Conservation (phyloP, 2,797 vertebrate genomes). For the Manis crassicaudata region DNA sequence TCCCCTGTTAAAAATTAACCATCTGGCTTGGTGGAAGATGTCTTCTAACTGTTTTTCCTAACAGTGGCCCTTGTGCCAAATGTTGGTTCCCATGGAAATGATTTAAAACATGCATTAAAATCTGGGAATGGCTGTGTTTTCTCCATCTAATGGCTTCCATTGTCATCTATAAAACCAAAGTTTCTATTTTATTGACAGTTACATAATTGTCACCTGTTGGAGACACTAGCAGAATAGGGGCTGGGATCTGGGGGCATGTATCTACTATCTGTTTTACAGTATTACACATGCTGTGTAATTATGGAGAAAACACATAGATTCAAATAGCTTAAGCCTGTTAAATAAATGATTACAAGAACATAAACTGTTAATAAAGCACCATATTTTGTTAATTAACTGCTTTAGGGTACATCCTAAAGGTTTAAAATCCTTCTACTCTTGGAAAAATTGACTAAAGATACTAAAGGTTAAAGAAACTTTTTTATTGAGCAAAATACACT, state of each 20-base stretch:
- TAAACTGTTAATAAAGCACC: background rate
- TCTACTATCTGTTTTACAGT: background rate
- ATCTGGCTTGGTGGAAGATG: conserved; percentile 80
- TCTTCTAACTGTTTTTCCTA: conserved; percentile 80
- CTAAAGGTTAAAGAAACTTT: background rate
- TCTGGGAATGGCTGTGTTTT: conserved; percentile 69
- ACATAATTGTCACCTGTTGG: conserved; percentile 1
- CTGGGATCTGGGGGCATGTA: background rate
- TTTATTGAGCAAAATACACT: background rate
- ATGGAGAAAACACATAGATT: background rate
- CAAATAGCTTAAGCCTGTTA: background rate
- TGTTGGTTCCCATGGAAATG: conserved; percentile 85
- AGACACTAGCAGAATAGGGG: background rate
- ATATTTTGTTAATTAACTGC: background rate
- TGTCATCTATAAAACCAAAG: background rate
- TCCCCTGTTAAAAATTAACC: conserved; percentile 74
- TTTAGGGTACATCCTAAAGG: background rate
- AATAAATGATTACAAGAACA: background rate
- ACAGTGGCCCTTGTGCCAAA: conserved; percentile 72
- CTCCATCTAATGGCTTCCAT: conserved; percentile 29
- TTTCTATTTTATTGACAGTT: conserved; percentile 26
- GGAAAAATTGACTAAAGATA: background rate
- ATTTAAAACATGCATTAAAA: conserved; percentile 79
- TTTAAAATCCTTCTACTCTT: background rate
- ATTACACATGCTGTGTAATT: background rate